Evolutionary conservation across 2,797 vertebrate species (phyloP).

Genomic region (Agapornis canus): DNA sequence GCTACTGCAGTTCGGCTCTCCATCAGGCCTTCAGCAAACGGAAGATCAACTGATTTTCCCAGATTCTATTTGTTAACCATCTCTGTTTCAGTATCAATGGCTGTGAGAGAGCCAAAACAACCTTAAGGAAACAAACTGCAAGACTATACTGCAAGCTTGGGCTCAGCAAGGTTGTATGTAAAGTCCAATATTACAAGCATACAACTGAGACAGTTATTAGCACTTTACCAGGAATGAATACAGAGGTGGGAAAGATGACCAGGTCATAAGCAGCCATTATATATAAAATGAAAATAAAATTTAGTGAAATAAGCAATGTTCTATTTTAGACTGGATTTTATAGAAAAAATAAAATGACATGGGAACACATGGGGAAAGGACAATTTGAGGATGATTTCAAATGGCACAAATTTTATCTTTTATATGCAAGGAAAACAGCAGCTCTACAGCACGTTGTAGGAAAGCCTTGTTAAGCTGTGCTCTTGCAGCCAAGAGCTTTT

Average conservation of each 20-base stretch:
- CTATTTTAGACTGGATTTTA: not conserved
- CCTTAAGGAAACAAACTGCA: not conserved
- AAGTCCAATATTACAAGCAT: not conserved
- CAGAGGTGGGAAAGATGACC: not conserved
- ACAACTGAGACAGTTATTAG: not conserved
- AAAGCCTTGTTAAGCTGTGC: not conserved
- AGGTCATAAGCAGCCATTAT: not conserved
- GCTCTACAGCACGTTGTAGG: not conserved
- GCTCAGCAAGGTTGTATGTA: not conserved
- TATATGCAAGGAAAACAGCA: not conserved
- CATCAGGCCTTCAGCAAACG: slow-evolving; percentile 73
- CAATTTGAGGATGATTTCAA: not conserved
- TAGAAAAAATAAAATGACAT: not conserved
- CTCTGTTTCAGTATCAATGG: slow-evolving; percentile 55
- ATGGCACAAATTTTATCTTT: not conserved
- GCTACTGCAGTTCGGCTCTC: slow-evolving; percentile 77
- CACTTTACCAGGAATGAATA: not conserved
- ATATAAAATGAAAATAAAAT: not conserved
- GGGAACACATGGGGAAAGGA: not conserved
- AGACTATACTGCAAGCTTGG: not conserved
- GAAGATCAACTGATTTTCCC: slow-evolving; percentile 77
- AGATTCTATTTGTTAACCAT: slow-evolving; percentile 68
- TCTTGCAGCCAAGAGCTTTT: not conserved
- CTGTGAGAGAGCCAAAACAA: slow-evolving; percentile 2
- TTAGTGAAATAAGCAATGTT: not conserved